These are phyloP conservation scores for Zygogramma bicolorata DNA, from an alignment of 2,888 invertebrate genomes.

Conservation along the genomic window DNA sequence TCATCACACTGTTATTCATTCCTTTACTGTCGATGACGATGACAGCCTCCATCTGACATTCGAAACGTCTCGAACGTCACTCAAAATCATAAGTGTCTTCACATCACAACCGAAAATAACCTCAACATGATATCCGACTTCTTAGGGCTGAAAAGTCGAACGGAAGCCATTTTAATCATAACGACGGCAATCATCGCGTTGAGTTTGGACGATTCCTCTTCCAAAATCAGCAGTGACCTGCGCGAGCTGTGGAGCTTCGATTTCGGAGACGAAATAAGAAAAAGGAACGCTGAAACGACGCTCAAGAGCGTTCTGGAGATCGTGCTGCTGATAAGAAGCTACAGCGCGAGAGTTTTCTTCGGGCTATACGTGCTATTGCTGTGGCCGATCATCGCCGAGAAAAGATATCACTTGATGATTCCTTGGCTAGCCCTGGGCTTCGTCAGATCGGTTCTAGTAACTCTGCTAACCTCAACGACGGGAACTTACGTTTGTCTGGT, in stretches of 20 bases:
- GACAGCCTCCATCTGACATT: neutral
- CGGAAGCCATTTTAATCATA: slow-evolving; percentile 26
- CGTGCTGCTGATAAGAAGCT: slow-evolving; percentile 21
- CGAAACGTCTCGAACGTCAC: neutral
- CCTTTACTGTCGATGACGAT: no score
- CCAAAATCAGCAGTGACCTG: slow-evolving; percentile 16
- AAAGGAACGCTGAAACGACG: neutral
- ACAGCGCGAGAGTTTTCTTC: slow-evolving; percentile 23
- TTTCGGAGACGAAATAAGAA: slow-evolving; percentile 13
- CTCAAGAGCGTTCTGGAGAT: slow-evolving; percentile 18
- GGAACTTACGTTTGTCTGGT: slow-evolving; percentile 39
- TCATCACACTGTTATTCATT: no score
- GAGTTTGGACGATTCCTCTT: slow-evolving; percentile 17
- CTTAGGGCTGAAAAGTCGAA: slow-evolving; percentile 10
- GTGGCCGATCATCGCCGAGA: slow-evolving; percentile 24
- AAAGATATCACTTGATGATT: slow-evolving; percentile 37
- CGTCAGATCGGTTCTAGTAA: slow-evolving; percentile 40
- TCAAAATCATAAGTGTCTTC: neutral
- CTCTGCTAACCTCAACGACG: slow-evolving; percentile 28
- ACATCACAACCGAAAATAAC: neutral
- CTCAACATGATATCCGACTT: slow-evolving; percentile 22
- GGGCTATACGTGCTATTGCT: slow-evolving; percentile 19
- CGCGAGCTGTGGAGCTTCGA: slow-evolving; percentile 27
- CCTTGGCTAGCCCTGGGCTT: slow-evolving; percentile 47
- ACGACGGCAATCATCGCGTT: slow-evolving; percentile 21